A percentile compares a stretch with the other conserved stretches of the same genome.
Conservation (phyloP, 1,140 invertebrate species). For the Dreissena polymorpha region DNA sequence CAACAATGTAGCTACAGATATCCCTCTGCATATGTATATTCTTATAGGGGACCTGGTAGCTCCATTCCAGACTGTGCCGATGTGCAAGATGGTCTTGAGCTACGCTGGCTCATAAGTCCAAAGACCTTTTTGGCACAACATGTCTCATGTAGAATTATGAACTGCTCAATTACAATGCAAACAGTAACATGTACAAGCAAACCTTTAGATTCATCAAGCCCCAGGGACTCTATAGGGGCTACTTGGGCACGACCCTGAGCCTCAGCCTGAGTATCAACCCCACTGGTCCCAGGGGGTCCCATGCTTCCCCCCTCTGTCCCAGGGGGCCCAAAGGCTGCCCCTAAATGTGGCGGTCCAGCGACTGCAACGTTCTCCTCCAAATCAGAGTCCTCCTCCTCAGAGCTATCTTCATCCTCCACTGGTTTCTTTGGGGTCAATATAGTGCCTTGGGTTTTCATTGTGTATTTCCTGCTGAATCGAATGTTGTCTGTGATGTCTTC, state of each 20-base stretch:
- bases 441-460: neutral
- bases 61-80: too few relatives aligned
- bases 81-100: too few relatives aligned
- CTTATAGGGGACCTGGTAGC: too few relatives aligned
- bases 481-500: conserved; percentile 13
- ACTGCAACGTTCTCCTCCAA: neutral
- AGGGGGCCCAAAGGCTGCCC: neutral
- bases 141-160: too few relatives aligned
- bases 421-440: neutral
- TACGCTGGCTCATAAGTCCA: too few relatives aligned
- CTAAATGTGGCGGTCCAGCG: neutral
- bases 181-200: neutral
- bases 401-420: neutral
- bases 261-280: too few relatives aligned
- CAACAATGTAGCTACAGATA: too few relatives aligned
- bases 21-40: too few relatives aligned
- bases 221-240: conserved; percentile 17
- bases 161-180: neutral
- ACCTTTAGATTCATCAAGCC: neutral
- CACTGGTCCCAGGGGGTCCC: neutral
- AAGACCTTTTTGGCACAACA: too few relatives aligned
- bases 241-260: too few relatives aligned
- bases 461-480: conserved; percentile 4
- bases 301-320: neutral
- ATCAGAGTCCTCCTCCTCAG: neutral